Base-by-base conservation (phyloP, 2,888 invertebrate species). In the Lasioglossum oenotherae region DNA sequence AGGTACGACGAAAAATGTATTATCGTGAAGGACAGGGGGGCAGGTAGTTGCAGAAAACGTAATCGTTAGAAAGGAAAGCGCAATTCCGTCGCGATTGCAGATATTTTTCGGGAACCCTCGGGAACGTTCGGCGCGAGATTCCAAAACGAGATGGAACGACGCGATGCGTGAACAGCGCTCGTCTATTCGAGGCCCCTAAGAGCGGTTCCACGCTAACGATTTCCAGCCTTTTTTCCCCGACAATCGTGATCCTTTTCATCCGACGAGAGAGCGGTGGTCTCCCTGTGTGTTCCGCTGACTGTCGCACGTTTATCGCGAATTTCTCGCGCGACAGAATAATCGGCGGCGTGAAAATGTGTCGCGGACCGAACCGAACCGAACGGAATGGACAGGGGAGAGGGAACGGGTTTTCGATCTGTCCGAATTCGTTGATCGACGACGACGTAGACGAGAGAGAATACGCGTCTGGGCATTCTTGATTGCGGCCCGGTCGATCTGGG, bases 401-500 rank as follows among this genome's bases (percentile, higher is more conserved):
- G 27, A 60, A 60, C 60, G 27, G 31, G 23, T 38, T n/a, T 69
- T 23, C 38, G 69, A 69, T 69, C 38, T 38, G 69, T 69, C 69
- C 69, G 69, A 69, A 69, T 69, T 38, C 23, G 75, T 64, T 44
- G 75, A 27, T 44, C 53, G 10, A n/a, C 60, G 53, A 53, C 44
- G 44, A 31, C 38, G 35, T 35, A 67, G 67, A 19, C 35, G 67
- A 35, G 16, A 64, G 38, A 69, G 49, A 49, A 69, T 19, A 78
- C 64, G 53, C 69, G 84, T 74, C 84, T 85, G 79, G 73, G 44
- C 60, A 57, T 57, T 74, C 46, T 73, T 73, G 78, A 74, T 78
- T 49, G 67, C 82, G 74, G 75, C 72, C 49, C 57, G 53, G 69
- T 67, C 57, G 53, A 49, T 67, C 35, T 67, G 67, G 35, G 67